phyloP scores from a whole-genome alignment of 2,797 vertebrate genomes.

The Darevskia nairensis region DNA sequence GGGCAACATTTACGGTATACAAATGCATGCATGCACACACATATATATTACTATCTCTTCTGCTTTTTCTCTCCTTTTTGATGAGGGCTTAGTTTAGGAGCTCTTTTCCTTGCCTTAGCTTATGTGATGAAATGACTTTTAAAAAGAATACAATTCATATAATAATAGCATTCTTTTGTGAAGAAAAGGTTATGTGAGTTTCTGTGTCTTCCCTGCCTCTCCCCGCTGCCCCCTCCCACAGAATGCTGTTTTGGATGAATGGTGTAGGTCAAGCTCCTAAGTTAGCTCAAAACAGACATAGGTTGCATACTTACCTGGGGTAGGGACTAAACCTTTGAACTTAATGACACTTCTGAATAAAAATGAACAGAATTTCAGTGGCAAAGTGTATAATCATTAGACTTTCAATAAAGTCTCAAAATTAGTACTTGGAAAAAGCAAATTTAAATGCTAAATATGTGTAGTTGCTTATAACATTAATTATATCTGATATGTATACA shows the following conservation, averaged over 20 bases:
- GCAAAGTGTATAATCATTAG: not conserved
- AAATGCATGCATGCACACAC: too few relatives aligned
- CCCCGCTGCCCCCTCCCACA: not conserved
- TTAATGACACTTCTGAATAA: not conserved
- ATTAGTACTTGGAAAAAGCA: not conserved
- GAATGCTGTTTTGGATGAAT: not conserved
- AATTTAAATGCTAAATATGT: not conserved
- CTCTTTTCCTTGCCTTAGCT: not conserved
- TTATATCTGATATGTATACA: not conserved
- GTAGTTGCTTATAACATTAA: not conserved
- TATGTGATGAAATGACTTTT: not conserved
- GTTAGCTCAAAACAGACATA: not conserved
- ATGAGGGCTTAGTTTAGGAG: not conserved
- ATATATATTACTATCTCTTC: too few relatives aligned
- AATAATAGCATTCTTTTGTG: not conserved
- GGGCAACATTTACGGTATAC: not conserved
- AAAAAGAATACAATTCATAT: conserved; percentile 1
- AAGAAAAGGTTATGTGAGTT: not conserved
- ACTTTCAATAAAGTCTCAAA: not conserved
- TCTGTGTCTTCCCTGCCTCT: not conserved
- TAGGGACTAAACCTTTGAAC: not conserved
- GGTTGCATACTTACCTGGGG: not conserved
- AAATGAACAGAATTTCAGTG: not conserved
- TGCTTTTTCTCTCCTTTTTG: not conserved
- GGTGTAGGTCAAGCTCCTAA: not conserved